Evolutionary conservation across 2,797 vertebrate genomes (phyloP), one percentile per base, ranked within the genome.

Genomic region (Botia kubotai): DNA sequence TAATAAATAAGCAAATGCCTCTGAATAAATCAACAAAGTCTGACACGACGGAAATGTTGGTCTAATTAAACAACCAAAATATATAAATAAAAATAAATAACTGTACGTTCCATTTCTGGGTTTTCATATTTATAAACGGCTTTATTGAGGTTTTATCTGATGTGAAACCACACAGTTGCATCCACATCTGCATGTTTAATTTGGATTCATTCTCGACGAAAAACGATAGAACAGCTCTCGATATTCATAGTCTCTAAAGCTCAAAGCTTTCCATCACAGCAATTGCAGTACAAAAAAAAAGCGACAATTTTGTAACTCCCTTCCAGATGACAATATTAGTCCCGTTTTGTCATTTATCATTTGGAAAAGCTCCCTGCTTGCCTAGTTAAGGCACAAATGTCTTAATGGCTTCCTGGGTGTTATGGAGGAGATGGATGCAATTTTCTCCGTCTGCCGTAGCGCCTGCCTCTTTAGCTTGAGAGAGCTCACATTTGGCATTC

Each of bases 311-410:
- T 77, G 76, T 82, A 55, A 81, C 75, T 81, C 66, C 26, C 55
- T 82, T 82, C 58, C 72, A 77, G 77, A 70, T 77, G 77, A 83
- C 83, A 83, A 87, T 86, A 85, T 72, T 48, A 78, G 53, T 57
- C 69, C 53, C 26, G 63, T 80, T 85, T 74, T 86, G 82, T 81
- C 81, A 86, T 84, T 85, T 72, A 85, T 89, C 82, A 86, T 86
- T 85, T 69, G 68, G 58, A 57, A 68, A 75, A 58, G 43, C 75
- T 74, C 5, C 12, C 71, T 43, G 70, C 62, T 76, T 65, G 23
- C 70, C 67, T 81, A 60, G 63, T 84, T 84, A 84, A 75, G 53
- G 63, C 58, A 77, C 39, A 13, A 58, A 81, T 29, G n/a, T 77
- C 74, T 79, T 86, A 86, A 87, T 86, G 79, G 85, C 78, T 19